Conservation (phyloP, 2,113 vertebrate species). For the Cinclus mexicanus region DNA sequence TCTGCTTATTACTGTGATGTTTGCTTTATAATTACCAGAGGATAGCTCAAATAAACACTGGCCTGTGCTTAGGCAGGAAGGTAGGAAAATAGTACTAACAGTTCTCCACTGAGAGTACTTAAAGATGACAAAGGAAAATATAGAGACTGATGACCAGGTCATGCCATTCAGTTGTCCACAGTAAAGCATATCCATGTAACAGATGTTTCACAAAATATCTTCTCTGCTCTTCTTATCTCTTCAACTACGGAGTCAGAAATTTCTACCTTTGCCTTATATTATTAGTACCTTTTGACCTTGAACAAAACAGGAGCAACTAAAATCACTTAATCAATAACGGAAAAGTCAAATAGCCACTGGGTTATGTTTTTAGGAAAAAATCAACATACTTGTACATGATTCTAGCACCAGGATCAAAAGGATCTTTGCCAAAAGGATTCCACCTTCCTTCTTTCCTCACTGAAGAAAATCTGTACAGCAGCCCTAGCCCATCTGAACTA, state of each 20-base stretch:
- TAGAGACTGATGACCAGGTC: neutral
- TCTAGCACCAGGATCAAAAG: neutral
- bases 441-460: neutral
- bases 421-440: neutral
- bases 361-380: neutral
- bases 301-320: neutral
- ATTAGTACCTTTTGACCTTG: neutral
- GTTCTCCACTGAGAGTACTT: neutral
- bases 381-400: neutral
- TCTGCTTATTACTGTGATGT: neutral
- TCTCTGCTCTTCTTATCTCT: neutral
- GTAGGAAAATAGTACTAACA: neutral
- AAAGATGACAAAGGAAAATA: neutral
- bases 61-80: neutral
- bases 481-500: neutral
- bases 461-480: neutral
- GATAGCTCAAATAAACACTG: neutral
- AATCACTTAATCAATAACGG: neutral
- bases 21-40: neutral
- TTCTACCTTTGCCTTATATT: neutral
- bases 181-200: neutral
- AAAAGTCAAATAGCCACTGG: neutral
- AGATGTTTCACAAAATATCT: neutral
- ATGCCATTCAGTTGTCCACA: neutral
- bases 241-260: neutral